Conservation (phyloP, 2,888 invertebrate species). For the Electrophaes corylata region DNA sequence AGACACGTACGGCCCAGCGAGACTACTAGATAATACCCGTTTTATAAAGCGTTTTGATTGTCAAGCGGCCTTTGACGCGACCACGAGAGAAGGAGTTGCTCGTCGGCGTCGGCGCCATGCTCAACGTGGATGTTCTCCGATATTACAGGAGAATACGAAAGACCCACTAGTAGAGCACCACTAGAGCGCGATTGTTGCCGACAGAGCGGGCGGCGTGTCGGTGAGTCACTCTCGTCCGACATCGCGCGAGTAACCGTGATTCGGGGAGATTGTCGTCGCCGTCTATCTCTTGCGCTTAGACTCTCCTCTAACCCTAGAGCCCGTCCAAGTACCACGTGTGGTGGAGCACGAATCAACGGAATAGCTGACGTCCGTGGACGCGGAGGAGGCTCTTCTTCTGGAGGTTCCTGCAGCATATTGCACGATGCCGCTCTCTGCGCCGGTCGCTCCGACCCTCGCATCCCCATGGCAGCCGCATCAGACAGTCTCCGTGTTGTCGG, state of each 20-base stretch:
- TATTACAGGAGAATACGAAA: conserved; percentile 77
- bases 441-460: conserved; percentile 68
- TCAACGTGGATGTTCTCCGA: conserved; percentile 61
- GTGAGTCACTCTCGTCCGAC: conserved; percentile 88
- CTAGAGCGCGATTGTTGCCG: conserved; percentile 79
- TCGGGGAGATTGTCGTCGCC: conserved; percentile 85
- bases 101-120: conserved; percentile 73
- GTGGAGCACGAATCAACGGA: conserved; percentile 80
- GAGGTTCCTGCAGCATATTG: conserved; percentile 87
- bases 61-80: conserved; percentile 65
- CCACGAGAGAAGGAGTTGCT: conserved; percentile 84
- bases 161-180: conserved; percentile 74
- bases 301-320: conserved; percentile 82
- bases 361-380: conserved; percentile 72
- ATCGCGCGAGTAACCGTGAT: conserved; percentile 89
- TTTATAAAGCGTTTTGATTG: conserved; percentile 73
- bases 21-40: conserved; percentile 63
- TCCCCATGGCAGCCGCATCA: conserved; percentile 76
- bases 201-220: conserved; percentile 76
- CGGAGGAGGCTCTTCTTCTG: conserved; percentile 68
- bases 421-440: conserved; percentile 87
- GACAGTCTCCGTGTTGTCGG: conserved; percentile 73
- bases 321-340: conserved; percentile 85
- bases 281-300: conserved; percentile 57
- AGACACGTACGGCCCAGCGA: conserved; percentile 54